A percentile compares a stretch with the other conserved stretches of the same genome.
Evolutionary conservation across 2,888 invertebrate genomes (phyloP).

Genomic region (Synergus umbraculus): DNA sequence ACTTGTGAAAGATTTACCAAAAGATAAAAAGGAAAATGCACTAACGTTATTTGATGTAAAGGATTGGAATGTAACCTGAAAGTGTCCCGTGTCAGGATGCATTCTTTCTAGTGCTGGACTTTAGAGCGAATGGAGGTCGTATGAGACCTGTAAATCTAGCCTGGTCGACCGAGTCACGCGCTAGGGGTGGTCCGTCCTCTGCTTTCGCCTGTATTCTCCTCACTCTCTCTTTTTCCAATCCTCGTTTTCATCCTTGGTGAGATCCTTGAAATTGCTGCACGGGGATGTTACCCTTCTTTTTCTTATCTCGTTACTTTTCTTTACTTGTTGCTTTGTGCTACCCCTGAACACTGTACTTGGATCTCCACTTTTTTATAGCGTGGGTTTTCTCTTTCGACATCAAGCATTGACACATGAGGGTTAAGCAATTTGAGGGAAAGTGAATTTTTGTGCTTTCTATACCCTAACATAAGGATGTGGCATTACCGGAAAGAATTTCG

Average conservation of each 20-base stretch:
- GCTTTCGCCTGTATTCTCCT: background rate
- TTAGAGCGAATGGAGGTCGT: slow-evolving; percentile 17
- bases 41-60: slow-evolving; percentile 6
- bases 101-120: slow-evolving; percentile 47
- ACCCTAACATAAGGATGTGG: background rate
- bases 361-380: slow-evolving; percentile 18
- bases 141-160: slow-evolving; percentile 50
- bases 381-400: slow-evolving; percentile 13
- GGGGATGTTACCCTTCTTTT: background rate
- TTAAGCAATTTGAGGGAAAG: slow-evolving; percentile 6
- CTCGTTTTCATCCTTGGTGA: background rate
- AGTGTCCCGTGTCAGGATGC: slow-evolving; percentile 42
- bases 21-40: background rate
- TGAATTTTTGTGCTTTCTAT: slow-evolving; percentile 3
- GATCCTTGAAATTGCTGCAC: background rate
- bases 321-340: slow-evolving; percentile 22
- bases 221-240: background rate
- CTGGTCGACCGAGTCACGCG: slow-evolving; percentile 45
- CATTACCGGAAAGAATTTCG: background rate
- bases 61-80: background rate
- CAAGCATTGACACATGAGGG: background rate
- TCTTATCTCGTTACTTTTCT: slow-evolving; percentile 12
- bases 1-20: too few species aligned
- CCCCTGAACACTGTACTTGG: slow-evolving; percentile 19
- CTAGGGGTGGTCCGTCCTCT: background rate